A percentile compares a stretch with the other conserved stretches of the same genome.
Conservation (phyloP, 2,797 vertebrate genomes). For the Mus minutoides region DNA sequence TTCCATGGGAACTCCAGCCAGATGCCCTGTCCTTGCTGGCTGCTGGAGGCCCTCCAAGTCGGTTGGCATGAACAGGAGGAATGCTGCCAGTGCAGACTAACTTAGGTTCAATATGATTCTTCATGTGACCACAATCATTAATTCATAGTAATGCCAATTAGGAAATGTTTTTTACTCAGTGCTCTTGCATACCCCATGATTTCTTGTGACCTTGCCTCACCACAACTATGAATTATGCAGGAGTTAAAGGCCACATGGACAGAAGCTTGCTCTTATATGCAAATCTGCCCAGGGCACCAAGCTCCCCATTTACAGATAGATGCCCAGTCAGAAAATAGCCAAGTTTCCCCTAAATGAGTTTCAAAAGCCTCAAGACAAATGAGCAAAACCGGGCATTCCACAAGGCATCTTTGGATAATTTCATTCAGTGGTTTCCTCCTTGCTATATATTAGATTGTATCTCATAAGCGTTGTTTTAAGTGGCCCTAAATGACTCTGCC, state of each 20-base stretch:
- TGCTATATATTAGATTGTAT: conserved; percentile 20
- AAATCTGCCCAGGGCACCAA: conserved; percentile 46
- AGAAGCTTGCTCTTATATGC: background rate
- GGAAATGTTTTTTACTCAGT: conserved; percentile 44
- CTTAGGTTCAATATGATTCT: conserved; percentile 48
- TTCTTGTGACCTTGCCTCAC: conserved; percentile 76
- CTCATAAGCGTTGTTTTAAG: conserved; percentile 38
- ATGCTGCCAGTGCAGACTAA: conserved; percentile 57
- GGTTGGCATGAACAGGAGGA: conserved; percentile 30
- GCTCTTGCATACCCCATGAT: conserved; percentile 39
- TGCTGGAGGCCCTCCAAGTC: conserved; percentile 42
- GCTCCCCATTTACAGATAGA: conserved; percentile 58
- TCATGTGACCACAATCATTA: conserved; percentile 62
- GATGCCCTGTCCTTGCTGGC: conserved; percentile 34
- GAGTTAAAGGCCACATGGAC: conserved; percentile 8
- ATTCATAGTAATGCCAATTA: conserved; percentile 63
- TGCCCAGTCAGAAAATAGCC: conserved; percentile 52
- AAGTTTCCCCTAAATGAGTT: conserved; percentile 50
- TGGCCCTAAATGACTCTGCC: conserved; percentile 63
- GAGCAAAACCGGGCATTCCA: conserved; percentile 1
- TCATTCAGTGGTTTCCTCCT: conserved; percentile 36
- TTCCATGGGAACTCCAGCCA: conserved; percentile 15
- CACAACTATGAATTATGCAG: conserved; percentile 63
- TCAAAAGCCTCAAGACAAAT: conserved; percentile 57
- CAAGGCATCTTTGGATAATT: conserved; percentile 60